Conservation (phyloP, 2,888 invertebrate species). For the Hypselothyrea guttata region DNA sequence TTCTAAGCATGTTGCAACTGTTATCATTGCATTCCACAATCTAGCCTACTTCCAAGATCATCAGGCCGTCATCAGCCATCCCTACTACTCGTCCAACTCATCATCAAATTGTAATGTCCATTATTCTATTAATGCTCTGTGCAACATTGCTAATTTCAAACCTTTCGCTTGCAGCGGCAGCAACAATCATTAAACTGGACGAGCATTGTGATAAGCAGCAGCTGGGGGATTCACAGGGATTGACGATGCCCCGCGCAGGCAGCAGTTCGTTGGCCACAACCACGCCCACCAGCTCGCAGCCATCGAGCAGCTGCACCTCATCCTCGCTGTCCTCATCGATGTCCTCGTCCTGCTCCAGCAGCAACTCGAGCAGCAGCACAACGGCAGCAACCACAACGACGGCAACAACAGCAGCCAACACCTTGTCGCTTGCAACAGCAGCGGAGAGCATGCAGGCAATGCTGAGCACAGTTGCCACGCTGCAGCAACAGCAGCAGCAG, state of each 20-base stretch:
- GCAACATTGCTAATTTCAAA: too few species aligned
- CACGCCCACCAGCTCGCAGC: conserved; percentile 55
- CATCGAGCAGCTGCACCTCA: conserved; percentile 64
- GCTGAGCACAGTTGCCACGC: conserved; percentile 62
- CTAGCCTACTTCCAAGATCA: conserved; percentile 64
- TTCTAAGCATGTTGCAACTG: too few species aligned
- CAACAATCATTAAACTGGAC: conserved; percentile 51
- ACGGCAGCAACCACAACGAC: conserved; percentile 52
- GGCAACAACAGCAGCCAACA: conserved; percentile 20
- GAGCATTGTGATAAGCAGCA: conserved; percentile 71
- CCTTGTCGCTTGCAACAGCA: conserved; percentile 41
- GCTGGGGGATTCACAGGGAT: conserved; percentile 44
- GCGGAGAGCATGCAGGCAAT: conserved; percentile 67
- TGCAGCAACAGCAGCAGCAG: conserved; percentile 52
- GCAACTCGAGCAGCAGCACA: conserved; percentile 42
- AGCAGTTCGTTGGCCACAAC: conserved; percentile 58
- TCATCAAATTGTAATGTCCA: conserved; percentile 59
- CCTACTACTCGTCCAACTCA: conserved; percentile 63
- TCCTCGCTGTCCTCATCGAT: conserved; percentile 69
- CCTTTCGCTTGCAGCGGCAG: conserved; percentile 37
- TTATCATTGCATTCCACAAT: conserved; percentile 1
- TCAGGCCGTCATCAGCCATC: conserved; percentile 50
- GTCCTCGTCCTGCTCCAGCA: conserved; percentile 67
- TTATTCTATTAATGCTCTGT: too few species aligned
- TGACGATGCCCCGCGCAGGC: conserved; percentile 45